Base-by-base conservation (phyloP, 1,140 invertebrate genomes). In the Acromyrmex charruanus region DNA sequence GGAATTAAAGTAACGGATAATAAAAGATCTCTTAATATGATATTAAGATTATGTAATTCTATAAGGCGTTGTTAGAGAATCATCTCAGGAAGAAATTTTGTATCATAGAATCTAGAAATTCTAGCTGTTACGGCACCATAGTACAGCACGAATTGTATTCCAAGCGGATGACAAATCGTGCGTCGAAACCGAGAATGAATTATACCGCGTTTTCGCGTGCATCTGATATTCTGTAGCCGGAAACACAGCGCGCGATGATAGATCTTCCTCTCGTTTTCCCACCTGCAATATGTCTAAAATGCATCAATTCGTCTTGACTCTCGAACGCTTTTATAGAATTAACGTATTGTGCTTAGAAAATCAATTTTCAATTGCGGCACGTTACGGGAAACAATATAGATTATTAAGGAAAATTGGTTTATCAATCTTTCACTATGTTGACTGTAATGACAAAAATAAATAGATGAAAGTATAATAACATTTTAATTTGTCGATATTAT, bases 91-190 rank as follows among this genome's bases (percentile, higher is more conserved):
- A 31, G 28, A 65, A 31, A 2, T 31, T 65, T 65, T 9, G 21
- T 18, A 35, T 9, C 28, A 7, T 65, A 35, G 5, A 65, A 65
- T 65, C 61, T 65, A 65, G 18, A 65, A 65, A 18, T 65, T 35
- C 28, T 35, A 65, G 28, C 61, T 31, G 61, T 35, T 35, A 6
- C 28, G 2, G 2, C 61, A 65, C 6, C 2, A 28, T 31, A 28
- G 14, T 4, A 35, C 28, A 31, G 49, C 9, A 35, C 63, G 49
- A 69, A 80, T 55, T 80, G 63, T 80, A 14, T 18, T 69, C n/a
- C 77, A 51, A 53, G 16, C n/a, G 63, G 63, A 80, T 80, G 51
- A 80, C 65, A 80, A 80, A 80, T 80, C 31, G 66, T 58, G 63
- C 31, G 31, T 69, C 77, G 63, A 69, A 80, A 69, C n/a, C 14